Evolutionary conservation across 1,140 invertebrate genomes (phyloP).

Genomic region (Pogonus chalceus): DNA sequence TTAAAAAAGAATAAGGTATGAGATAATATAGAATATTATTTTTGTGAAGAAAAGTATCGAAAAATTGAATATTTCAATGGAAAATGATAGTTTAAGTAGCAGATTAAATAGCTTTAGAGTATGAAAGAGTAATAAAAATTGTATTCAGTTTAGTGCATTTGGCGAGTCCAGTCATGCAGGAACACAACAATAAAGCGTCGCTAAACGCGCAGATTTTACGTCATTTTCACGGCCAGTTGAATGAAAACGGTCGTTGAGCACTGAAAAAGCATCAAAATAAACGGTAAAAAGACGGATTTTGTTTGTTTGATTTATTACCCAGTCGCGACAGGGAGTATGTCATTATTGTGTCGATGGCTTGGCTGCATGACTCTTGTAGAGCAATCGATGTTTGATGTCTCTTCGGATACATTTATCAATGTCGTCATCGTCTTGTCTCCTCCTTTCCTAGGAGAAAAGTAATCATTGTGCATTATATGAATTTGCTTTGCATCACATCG

Average conservation of each 20-base stretch:
- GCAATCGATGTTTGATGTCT: background rate
- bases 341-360: background rate
- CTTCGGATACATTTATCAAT: background rate
- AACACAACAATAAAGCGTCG: constrained; percentile 1
- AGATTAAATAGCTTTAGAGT: too few relatives aligned
- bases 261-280: background rate
- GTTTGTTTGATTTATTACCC: background rate
- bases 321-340: background rate
- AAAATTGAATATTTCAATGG: too few relatives aligned
- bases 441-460: background rate
- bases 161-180: too few relatives aligned
- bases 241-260: background rate
- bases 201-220: constrained; percentile 5
- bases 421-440: background rate
- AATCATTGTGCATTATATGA: background rate
- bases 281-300: background rate
- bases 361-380: background rate
- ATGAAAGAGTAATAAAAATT: too few relatives aligned
- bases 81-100: too few relatives aligned
- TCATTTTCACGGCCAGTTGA: constrained; percentile 4
- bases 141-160: too few relatives aligned
- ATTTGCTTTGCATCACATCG: too few relatives aligned
- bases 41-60: too few relatives aligned
- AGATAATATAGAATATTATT: too few relatives aligned
- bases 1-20: too few relatives aligned